A percentile compares a stretch with the other conserved stretches of the same genome.
Conservation (phyloP, 2,888 invertebrate species). For the Julus scanicus region DNA sequence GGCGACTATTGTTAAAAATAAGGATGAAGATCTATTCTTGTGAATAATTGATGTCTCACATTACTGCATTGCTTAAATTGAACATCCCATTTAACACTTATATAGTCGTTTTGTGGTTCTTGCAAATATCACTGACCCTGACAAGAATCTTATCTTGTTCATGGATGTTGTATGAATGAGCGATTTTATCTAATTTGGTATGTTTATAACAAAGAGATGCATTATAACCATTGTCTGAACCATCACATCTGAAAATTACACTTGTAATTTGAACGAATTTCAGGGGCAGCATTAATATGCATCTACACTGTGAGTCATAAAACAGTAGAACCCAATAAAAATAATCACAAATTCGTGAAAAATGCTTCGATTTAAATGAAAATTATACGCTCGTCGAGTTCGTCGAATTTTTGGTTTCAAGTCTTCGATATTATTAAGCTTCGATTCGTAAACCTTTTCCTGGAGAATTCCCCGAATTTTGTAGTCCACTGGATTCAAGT, state of each 20-base stretch:
- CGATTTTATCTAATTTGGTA: constrained; percentile 4
- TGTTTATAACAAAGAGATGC: neutral
- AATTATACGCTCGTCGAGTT: too few relatives aligned
- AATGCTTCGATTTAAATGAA: too few relatives aligned
- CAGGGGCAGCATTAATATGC: neutral
- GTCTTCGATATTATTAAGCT: too few relatives aligned
- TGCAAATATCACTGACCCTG: neutral
- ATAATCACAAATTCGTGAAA: too few relatives aligned
- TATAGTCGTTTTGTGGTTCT: neutral
- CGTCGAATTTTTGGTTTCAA: too few relatives aligned
- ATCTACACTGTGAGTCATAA: too few relatives aligned
- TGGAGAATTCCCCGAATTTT: too few relatives aligned
- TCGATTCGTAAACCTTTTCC: too few relatives aligned
- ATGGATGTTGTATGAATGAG: neutral
- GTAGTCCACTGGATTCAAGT: too few relatives aligned
- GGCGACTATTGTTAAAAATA: constrained; percentile 7
- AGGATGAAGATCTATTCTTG: neutral
- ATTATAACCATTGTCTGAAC: neutral
- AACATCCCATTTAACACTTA: neutral
- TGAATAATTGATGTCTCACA: neutral
- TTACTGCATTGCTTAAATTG: neutral
- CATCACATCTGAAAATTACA: neutral
- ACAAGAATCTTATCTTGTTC: neutral
- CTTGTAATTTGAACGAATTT: neutral
- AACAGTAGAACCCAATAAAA: too few relatives aligned